Percentiles rank a stretch among this genome's conserved stretches.
Conservation (phyloP, 2,113 vertebrate genomes). For the Hucho hucho region DNA sequence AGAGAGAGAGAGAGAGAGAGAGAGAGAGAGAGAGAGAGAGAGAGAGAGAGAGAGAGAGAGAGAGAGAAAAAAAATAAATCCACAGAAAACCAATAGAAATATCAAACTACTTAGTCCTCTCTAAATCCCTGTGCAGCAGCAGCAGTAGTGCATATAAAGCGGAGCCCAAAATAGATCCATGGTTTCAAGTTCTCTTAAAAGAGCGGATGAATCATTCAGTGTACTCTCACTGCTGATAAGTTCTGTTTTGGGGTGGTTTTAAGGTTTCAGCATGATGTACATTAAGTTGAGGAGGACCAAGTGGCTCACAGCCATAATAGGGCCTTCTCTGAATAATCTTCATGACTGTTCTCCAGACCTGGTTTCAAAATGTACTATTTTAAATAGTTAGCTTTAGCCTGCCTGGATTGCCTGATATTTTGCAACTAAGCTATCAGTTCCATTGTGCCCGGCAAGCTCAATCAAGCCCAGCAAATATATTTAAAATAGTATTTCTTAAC, state of each 20-base stretch:
- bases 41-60: background rate
- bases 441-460: too few relatives aligned
- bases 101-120: slow-evolving; percentile 69
- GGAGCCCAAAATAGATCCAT: slow-evolving; percentile 66
- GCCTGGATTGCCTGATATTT: too few relatives aligned
- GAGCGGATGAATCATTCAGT: slow-evolving; percentile 70
- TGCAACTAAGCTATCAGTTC: too few relatives aligned
- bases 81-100: slow-evolving; percentile 18
- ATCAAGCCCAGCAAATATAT: too few relatives aligned
- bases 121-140: slow-evolving; percentile 65
- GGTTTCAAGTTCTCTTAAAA: slow-evolving; percentile 74
- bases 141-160: slow-evolving; percentile 42
- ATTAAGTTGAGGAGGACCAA: slow-evolving; percentile 34
- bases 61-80: background rate
- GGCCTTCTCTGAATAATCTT: too few relatives aligned
- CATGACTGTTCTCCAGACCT: too few relatives aligned
- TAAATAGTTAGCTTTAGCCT: too few relatives aligned
- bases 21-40: slow-evolving; percentile 1
- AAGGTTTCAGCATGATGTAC: slow-evolving; percentile 24
- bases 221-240: slow-evolving; percentile 54
- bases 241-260: slow-evolving; percentile 13
- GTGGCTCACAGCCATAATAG: slow-evolving; percentile 9
- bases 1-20: background rate
- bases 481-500: too few relatives aligned
- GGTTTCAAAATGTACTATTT: too few relatives aligned